These are phyloP conservation scores for Metopolophium dirhodum DNA, from an alignment of 1,140 invertebrate species.

Conservation along the genomic window DNA sequence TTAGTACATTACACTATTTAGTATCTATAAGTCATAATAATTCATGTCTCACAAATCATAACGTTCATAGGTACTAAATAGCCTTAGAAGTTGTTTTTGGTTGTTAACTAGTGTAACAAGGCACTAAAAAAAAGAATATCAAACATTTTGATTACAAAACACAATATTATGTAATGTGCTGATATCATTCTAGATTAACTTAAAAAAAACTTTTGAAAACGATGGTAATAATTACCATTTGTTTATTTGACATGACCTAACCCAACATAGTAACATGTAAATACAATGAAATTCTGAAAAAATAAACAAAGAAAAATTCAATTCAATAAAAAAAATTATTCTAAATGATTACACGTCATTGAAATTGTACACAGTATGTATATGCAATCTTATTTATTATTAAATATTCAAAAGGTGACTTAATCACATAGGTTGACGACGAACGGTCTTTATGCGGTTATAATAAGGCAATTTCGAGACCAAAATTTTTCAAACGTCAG, in stretches of 20 bases:
- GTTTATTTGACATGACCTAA: background rate
- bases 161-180: no score
- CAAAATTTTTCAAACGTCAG: background rate
- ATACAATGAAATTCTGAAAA: background rate
- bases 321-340: background rate
- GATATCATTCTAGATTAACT: no score
- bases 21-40: no score
- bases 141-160: no score
- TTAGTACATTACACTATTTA: no score
- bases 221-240: background rate
- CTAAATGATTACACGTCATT: background rate
- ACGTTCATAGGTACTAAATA: no score
- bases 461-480: background rate
- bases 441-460: background rate
- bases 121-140: no score
- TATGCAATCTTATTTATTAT: background rate
- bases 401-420: background rate
- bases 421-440: background rate
- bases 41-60: no score
- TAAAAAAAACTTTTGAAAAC: no score
- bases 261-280: background rate
- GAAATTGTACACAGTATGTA: background rate
- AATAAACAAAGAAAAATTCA: background rate
- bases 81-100: no score
- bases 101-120: no score